These are phyloP conservation scores for Morus bassanus DNA, from an alignment of 2,797 vertebrate genomes.

Conservation along the genomic window DNA sequence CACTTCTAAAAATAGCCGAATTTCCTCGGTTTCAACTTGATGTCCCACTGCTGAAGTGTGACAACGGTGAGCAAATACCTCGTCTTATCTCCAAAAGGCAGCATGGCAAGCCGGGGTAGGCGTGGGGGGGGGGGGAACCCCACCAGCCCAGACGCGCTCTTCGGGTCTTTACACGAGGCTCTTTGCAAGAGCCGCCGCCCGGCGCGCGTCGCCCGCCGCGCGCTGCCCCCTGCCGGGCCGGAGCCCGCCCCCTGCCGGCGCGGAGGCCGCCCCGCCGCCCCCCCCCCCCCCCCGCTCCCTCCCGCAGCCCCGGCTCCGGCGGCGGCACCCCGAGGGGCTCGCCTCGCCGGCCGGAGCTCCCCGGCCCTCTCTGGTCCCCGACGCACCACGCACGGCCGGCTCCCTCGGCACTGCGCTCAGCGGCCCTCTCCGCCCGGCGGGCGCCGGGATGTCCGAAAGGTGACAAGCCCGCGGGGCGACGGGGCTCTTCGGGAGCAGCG, in stretches of 20 bases:
- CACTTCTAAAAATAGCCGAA: conserved; percentile 54
- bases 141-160: not conserved
- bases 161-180: not conserved
- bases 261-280: not conserved
- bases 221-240: not conserved
- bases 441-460: not conserved
- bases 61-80: conserved; percentile 65
- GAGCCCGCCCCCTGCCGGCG: not conserved
- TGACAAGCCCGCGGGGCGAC: not conserved
- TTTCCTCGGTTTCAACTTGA: not conserved
- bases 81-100: conserved; percentile 77
- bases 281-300: too few species aligned
- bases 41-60: not conserved
- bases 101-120: conserved; percentile 64
- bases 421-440: not conserved
- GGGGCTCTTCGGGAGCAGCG: not conserved
- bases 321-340: not conserved
- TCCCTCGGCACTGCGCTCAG: not conserved
- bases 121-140: not conserved
- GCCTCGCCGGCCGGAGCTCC: not conserved
- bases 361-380: not conserved
- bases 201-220: not conserved
- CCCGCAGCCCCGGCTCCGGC: not conserved
- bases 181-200: not conserved
- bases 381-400: not conserved